phyloP scores from a whole-genome alignment of 2,888 invertebrate species.

The Yponomeuta cagnagella region DNA sequence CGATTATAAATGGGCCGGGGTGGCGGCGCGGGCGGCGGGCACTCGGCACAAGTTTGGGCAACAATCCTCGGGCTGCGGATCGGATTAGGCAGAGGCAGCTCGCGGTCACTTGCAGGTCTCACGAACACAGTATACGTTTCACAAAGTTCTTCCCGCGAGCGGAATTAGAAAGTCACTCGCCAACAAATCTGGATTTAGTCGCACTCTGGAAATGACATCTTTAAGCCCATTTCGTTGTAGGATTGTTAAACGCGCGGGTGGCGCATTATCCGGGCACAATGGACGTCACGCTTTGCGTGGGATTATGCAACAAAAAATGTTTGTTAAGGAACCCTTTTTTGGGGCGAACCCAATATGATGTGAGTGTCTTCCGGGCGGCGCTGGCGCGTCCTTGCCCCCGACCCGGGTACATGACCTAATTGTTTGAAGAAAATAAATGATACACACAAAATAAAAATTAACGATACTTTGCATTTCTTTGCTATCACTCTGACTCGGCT shows the following conservation, averaged over 20 bases:
- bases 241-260: conserved; percentile 41
- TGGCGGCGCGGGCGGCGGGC: conserved; percentile 33
- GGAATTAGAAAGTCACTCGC: conserved; percentile 72
- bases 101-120: conserved; percentile 66
- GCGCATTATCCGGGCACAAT: conserved; percentile 42
- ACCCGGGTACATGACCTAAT: conserved; percentile 59
- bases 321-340: conserved; percentile 62
- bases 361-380: conserved; percentile 57
- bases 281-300: conserved; percentile 40
- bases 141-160: conserved; percentile 59
- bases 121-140: conserved; percentile 70
- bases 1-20: conserved; percentile 47
- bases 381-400: conserved; percentile 43
- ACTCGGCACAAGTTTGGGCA: conserved; percentile 57
- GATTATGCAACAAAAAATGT: conserved; percentile 62
- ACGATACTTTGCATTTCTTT: conserved; percentile 66
- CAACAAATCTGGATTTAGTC: conserved; percentile 68
- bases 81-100: conserved; percentile 61
- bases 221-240: conserved; percentile 43
- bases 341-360: conserved; percentile 53
- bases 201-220: conserved; percentile 63
- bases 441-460: conserved; percentile 69
- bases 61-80: conserved; percentile 55
- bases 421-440: conserved; percentile 74
- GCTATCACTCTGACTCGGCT: conserved; percentile 56